Conservation (phyloP, 2,113 vertebrate genomes). For the Chaetorhynchus papuensis region DNA sequence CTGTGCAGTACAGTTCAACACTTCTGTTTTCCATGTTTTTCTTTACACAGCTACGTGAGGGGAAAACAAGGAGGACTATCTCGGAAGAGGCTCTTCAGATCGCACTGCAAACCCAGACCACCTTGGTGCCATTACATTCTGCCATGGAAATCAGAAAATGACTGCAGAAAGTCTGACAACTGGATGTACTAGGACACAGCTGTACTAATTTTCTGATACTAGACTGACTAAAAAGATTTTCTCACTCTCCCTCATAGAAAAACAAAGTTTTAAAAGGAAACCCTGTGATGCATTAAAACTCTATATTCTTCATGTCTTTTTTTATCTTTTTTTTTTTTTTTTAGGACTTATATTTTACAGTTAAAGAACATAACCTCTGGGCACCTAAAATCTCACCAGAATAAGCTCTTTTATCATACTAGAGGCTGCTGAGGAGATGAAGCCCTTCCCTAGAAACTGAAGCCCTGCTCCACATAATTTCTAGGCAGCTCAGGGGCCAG, state of each 20-base stretch:
- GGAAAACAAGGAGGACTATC: neutral
- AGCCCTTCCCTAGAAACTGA: neutral
- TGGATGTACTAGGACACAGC: neutral
- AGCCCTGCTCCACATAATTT: neutral
- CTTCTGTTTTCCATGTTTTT: neutral
- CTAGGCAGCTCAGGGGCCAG: neutral
- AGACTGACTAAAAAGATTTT: neutral
- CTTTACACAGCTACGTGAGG: neutral
- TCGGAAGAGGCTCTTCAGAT: neutral
- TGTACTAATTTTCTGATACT: neutral
- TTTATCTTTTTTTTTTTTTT: no score
- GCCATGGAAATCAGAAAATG: neutral
- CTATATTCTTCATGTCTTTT: neutral
- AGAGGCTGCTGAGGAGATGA: neutral
- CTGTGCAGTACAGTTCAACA: neutral
- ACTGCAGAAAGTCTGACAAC: neutral
- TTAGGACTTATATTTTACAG: neutral
- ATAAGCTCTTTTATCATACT: neutral
- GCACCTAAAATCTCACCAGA: neutral
- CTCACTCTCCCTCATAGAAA: neutral
- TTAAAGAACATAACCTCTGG: fast-evolving
- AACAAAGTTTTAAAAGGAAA: neutral
- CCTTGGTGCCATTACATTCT: neutral
- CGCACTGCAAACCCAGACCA: neutral
- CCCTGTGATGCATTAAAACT: neutral